These are phyloP conservation scores for Esperia sulphurella DNA, from an alignment of 2,888 invertebrate genomes.

Conservation along the genomic window DNA sequence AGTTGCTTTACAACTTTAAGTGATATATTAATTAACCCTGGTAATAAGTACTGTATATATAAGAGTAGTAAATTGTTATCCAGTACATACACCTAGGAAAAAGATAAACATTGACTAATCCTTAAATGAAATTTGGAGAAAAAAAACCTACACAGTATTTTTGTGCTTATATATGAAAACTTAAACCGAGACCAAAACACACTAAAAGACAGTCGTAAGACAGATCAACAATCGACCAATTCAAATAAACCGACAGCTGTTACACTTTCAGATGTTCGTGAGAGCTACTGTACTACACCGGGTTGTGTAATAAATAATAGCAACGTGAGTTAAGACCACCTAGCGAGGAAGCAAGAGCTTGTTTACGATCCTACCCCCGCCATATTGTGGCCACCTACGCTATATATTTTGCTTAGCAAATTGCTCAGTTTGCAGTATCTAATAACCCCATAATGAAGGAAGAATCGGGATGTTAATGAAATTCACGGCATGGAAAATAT, in stretches of 20 bases:
- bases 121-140: too few species aligned
- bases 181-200: too few species aligned
- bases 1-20: too few species aligned
- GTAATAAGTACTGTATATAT: too few species aligned
- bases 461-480: conserved; percentile 19
- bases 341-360: conserved; percentile 66
- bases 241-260: conserved; percentile 43
- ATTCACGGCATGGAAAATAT: conserved; percentile 1
- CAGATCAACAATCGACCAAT: conserved; percentile 11
- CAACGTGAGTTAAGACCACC: conserved; percentile 74
- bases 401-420: conserved; percentile 76
- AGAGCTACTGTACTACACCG: conserved; percentile 53
- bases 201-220: neutral
- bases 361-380: conserved; percentile 64
- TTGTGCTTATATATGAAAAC: too few species aligned
- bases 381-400: conserved; percentile 72
- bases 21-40: too few species aligned
- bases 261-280: conserved; percentile 33
- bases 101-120: too few species aligned
- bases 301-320: conserved; percentile 73
- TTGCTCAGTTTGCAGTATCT: conserved; percentile 71
- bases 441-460: conserved; percentile 76
- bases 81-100: too few species aligned
- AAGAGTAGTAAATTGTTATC: too few species aligned
- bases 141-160: too few species aligned